Conservation (phyloP, 2,888 invertebrate species). For the Rotaria socialis region DNA sequence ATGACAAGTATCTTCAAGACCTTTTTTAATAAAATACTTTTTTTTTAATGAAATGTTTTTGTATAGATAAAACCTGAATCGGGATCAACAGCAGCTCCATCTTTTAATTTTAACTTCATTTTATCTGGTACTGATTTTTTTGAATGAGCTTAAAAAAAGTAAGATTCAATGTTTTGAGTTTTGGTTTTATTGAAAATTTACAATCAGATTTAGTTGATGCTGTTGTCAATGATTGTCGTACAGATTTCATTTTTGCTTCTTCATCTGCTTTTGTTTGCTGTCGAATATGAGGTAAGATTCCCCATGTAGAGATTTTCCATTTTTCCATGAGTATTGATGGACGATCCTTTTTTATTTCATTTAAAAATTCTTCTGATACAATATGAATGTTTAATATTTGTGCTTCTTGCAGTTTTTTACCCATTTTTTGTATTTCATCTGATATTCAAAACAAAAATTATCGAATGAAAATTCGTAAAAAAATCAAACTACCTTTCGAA, state of each 20-base stretch:
- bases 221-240: neutral
- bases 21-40: conserved; percentile 48
- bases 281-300: conserved; percentile 32
- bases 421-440: conserved; percentile 69
- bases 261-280: conserved; percentile 14
- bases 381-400: conserved; percentile 72
- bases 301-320: conserved; percentile 42
- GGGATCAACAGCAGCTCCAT: conserved; percentile 85
- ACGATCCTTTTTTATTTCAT: conserved; percentile 4
- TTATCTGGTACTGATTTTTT: conserved; percentile 27
- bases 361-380: conserved; percentile 69
- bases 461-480: too few species aligned
- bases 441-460: conserved; percentile 49
- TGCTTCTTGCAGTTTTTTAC: conserved; percentile 67
- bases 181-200: neutral
- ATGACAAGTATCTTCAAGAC: conserved; percentile 73
- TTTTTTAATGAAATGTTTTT: neutral
- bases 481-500: conserved; percentile 60
- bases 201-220: conserved; percentile 29
- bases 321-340: conserved; percentile 37
- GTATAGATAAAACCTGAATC: conserved; percentile 65
- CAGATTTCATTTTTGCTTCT: neutral
- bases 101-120: conserved; percentile 69
- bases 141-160: neutral
- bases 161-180: neutral